These are phyloP conservation scores for Eucidaris tribuloides DNA, from an alignment of 35 echinoderm and acorn worm species.

Conservation along the genomic window DNA sequence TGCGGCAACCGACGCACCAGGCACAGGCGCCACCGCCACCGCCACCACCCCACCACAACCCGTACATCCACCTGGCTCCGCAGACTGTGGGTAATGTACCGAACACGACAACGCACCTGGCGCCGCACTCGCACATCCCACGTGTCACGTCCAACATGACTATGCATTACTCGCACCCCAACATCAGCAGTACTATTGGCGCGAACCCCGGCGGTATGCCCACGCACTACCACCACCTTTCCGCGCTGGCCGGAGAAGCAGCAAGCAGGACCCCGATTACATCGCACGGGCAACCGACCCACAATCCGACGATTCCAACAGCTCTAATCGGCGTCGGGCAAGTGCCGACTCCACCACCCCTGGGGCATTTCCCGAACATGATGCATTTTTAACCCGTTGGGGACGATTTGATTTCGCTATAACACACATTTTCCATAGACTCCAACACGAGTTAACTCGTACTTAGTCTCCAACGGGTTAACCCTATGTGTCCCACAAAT, in stretches of 20 bases:
- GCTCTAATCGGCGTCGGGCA: neutral
- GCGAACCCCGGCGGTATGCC: neutral
- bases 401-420: too few relatives aligned
- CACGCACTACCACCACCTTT: neutral
- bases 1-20: conserved; percentile 19
- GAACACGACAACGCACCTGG: neutral
- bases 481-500: too few relatives aligned
- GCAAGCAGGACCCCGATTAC: neutral
- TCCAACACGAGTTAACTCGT: too few relatives aligned
- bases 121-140: neutral
- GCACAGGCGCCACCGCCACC: neutral
- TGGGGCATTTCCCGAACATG: neutral
- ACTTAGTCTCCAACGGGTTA: too few relatives aligned
- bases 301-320: neutral
- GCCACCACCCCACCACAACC: neutral
- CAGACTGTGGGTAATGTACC: neutral
- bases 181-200: neutral
- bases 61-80: neutral
- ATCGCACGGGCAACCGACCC: neutral
- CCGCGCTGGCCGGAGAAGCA: neutral
- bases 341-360: neutral
- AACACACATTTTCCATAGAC: too few relatives aligned
- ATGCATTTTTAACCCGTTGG: conserved; percentile 1
- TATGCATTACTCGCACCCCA: conserved; percentile 8
- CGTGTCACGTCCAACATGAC: conserved; percentile 13